These are phyloP conservation scores for Epinephelus awoara DNA, from an alignment of 2,797 vertebrate species.

Conservation along the genomic window DNA sequence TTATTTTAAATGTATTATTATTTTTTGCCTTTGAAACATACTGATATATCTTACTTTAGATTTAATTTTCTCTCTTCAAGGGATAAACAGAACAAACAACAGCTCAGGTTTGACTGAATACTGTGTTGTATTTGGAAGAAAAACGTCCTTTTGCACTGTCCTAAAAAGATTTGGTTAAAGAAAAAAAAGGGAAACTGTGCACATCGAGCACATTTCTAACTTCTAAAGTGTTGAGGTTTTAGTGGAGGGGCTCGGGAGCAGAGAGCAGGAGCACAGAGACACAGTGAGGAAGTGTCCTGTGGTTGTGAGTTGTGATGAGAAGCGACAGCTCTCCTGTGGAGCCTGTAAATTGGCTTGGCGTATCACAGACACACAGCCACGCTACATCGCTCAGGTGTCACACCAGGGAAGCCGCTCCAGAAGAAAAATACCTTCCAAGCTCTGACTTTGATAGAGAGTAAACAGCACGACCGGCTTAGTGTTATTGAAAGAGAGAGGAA, in stretches of 20 bases:
- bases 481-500: slow-evolving; percentile 76
- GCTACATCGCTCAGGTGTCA: slow-evolving; percentile 85
- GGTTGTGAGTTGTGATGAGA: slow-evolving; percentile 83
- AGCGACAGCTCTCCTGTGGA: slow-evolving; percentile 83
- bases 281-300: slow-evolving; percentile 77
- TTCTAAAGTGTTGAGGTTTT: slow-evolving; percentile 70
- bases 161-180: slow-evolving; percentile 10
- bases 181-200: slow-evolving; percentile 31
- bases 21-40: neutral
- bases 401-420: slow-evolving; percentile 80
- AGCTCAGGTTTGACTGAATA: neutral
- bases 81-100: slow-evolving; percentile 1
- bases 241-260: slow-evolving; percentile 63
- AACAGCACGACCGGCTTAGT: slow-evolving; percentile 79
- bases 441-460: slow-evolving; percentile 84
- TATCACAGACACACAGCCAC: slow-evolving; percentile 85
- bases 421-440: slow-evolving; percentile 84
- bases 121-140: neutral
- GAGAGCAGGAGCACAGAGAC: slow-evolving; percentile 71
- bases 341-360: slow-evolving; percentile 85
- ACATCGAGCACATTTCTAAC: slow-evolving; percentile 59
- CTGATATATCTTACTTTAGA: slow-evolving; percentile 1
- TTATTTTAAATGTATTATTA: neutral
- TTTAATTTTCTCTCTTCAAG: slow-evolving; percentile 11
- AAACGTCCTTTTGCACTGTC: slow-evolving; percentile 12